Evolutionary conservation across 2,888 invertebrate species (phyloP).

Genomic region (Parnassius apollo): DNA sequence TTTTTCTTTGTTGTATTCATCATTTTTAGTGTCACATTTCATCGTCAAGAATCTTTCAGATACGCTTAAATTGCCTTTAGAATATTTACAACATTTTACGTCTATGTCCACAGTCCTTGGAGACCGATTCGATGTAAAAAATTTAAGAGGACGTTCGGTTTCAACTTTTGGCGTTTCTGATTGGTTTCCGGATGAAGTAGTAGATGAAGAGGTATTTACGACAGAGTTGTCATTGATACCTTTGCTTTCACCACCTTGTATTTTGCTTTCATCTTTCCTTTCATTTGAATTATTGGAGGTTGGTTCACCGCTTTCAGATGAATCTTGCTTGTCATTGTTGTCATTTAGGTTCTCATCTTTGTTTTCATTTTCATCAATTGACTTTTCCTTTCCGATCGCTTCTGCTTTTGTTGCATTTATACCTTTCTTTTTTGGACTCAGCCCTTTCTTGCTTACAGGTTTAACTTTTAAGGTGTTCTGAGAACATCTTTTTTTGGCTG

Average conservation of each 20-base stretch:
- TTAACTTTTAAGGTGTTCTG: constrained; percentile 18
- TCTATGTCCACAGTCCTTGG: constrained; percentile 73
- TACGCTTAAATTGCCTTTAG: constrained; percentile 70
- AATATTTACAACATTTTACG: constrained; percentile 71
- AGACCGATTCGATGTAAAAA: constrained; percentile 69
- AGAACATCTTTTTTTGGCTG: constrained; percentile 47
- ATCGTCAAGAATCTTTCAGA: constrained; percentile 70
- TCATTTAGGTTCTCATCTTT: constrained; percentile 29
- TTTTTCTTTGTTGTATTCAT: constrained; percentile 61
- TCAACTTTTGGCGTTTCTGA: constrained; percentile 61
- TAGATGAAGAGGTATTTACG: constrained; percentile 15
- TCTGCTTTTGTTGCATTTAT: constrained; percentile 28
- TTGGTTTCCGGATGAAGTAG: constrained; percentile 33
- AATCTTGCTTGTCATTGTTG: constrained; percentile 31
- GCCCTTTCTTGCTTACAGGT: constrained; percentile 35
- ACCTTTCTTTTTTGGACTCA: constrained; percentile 32
- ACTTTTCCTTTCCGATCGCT: constrained; percentile 29
- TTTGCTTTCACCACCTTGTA: constrained; percentile 30
- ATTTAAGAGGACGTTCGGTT: constrained; percentile 69
- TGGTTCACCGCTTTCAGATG: constrained; percentile 22
- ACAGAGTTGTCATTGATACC: constrained; percentile 10
- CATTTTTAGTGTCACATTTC: constrained; percentile 63
- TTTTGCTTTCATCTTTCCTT: constrained; percentile 32
- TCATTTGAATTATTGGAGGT: constrained; percentile 26
- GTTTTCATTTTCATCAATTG: constrained; percentile 28